phyloP scores from a whole-genome alignment of 2,113 vertebrate species.

The Sceloporus tristichus region DNA sequence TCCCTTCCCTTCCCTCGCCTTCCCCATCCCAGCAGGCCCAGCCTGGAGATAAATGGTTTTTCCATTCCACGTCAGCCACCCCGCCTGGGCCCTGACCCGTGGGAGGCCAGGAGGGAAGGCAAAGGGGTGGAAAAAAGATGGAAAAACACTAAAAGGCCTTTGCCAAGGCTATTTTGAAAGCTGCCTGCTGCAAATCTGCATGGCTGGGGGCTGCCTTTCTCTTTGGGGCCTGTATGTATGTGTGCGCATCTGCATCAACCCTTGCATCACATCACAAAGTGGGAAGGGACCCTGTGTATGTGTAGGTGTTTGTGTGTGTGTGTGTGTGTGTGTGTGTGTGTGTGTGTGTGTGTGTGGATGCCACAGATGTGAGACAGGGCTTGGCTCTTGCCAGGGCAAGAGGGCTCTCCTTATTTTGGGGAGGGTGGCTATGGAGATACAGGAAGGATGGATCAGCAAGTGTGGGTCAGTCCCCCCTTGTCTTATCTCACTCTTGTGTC shows the following conservation, averaged over 20 bases:
- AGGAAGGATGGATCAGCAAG: too few species aligned
- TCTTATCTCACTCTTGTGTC: too few species aligned
- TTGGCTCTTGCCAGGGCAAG: too few species aligned
- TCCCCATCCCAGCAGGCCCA: background rate
- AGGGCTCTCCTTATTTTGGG: too few species aligned
- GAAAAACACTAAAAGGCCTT: constrained; percentile 37
- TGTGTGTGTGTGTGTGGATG: too few species aligned
- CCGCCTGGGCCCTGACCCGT: constrained; percentile 44
- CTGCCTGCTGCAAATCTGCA: background rate
- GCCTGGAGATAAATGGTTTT: constrained; percentile 57
- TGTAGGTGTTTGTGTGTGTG: too few species aligned
- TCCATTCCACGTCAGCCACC: constrained; percentile 55
- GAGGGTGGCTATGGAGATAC: too few species aligned
- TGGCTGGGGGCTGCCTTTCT: background rate
- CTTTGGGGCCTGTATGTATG: rapidly evolving
- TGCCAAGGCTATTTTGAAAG: constrained; percentile 35
- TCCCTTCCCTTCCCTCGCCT: background rate
- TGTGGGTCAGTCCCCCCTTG: too few species aligned
- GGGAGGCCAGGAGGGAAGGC: constrained; percentile 42
- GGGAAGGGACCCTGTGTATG: too few species aligned
- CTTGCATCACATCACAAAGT: too few species aligned
- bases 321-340: background rate
- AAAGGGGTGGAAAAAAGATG: background rate
- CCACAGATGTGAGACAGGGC: too few species aligned
- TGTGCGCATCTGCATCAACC: too few species aligned